Evolutionary conservation across 2,888 invertebrate species (phyloP).

Genomic region (Sphecodes monilicornis): DNA sequence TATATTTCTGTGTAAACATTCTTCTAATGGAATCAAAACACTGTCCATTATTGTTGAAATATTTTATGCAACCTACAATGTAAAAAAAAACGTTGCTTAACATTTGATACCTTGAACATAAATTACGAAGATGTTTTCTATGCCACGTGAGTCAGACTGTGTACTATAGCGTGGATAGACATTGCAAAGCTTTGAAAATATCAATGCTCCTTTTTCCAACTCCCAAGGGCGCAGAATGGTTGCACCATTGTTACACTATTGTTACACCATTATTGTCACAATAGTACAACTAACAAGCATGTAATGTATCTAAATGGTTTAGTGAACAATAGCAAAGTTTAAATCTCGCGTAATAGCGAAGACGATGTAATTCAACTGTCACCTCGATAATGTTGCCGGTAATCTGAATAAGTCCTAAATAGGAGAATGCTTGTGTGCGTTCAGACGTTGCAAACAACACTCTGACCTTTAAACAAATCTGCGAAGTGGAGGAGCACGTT

Average conservation of each 20-base stretch:
- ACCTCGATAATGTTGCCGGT: not conserved
- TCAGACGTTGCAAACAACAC: not conserved
- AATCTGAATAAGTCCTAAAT: not conserved
- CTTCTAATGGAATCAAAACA: not conserved
- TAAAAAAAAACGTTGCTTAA: not conserved
- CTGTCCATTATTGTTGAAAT: not conserved
- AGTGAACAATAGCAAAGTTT: not conserved
- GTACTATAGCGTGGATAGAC: not conserved
- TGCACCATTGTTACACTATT: not conserved
- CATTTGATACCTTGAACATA: not conserved
- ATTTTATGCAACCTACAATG: not conserved
- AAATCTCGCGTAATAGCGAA: not conserved
- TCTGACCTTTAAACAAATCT: slow-evolving; percentile 3
- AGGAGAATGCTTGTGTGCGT: not conserved
- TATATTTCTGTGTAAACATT: not conserved
- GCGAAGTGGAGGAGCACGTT: not conserved
- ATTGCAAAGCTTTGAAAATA: no score
- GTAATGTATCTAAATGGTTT: not conserved
- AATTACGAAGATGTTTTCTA: not conserved
- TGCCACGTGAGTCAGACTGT: not conserved
- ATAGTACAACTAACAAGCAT: not conserved
- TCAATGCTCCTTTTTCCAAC: not conserved
- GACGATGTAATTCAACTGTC: not conserved
- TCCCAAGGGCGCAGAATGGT: not conserved
- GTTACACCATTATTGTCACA: no score